Conservation (phyloP, 1,140 invertebrate species). For the Andricus grossulariae region DNA sequence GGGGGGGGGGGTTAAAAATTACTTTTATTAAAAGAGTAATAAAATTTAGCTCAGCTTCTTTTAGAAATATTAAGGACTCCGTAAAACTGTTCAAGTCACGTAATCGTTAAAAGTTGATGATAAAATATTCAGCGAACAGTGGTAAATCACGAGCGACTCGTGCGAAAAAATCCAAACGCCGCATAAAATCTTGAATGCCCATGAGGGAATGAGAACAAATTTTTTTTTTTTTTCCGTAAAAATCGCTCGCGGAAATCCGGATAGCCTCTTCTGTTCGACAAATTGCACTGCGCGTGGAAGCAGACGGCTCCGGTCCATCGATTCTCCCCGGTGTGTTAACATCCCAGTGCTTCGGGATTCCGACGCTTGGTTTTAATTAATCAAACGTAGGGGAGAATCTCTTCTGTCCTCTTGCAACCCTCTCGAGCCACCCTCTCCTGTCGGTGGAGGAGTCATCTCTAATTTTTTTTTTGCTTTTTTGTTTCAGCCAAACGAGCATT, state of each 20-base stretch:
- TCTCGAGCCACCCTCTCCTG: conserved; percentile 1
- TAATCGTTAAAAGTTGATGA: not conserved
- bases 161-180: conserved; percentile 15
- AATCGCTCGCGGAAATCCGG: conserved; percentile 54
- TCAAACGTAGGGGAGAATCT: conserved; percentile 47
- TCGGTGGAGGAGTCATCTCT: not conserved
- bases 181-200: conserved; percentile 21
- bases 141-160: not conserved
- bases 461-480: conserved; percentile 1
- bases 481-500: not conserved
- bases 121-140: conserved; percentile 7
- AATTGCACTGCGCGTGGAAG: conserved; percentile 52
- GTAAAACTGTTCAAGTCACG: not conserved
- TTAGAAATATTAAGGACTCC: not conserved
- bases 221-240: conserved; percentile 45
- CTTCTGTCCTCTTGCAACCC: conserved; percentile 29
- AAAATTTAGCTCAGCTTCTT: not conserved
- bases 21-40: too few relatives aligned
- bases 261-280: conserved; percentile 49
- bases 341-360: conserved; percentile 55
- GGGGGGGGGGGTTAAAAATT: too few relatives aligned
- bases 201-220: not conserved
- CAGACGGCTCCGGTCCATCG: conserved; percentile 42
- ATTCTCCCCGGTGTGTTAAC: conserved; percentile 52
- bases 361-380: conserved; percentile 60